phyloP scores from a whole-genome alignment of 2,113 vertebrate species.

The Arenaria interpres region DNA sequence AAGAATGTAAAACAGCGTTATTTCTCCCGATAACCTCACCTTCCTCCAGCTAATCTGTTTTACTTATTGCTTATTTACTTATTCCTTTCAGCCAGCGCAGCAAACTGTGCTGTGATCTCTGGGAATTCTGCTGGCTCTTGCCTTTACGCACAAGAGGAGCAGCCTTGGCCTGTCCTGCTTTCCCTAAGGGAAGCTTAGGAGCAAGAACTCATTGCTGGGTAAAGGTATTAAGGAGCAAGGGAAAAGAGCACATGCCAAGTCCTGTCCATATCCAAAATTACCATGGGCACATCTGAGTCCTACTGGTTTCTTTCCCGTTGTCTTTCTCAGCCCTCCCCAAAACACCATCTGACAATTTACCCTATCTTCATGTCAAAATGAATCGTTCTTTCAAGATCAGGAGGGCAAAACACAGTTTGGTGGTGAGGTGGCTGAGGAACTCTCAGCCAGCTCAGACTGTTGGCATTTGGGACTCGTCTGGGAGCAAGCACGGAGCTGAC shows the following conservation, averaged over 20 bases:
- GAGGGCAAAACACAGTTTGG: background rate
- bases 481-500: background rate
- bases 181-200: background rate
- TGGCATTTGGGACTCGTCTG: background rate
- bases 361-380: background rate
- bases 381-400: background rate
- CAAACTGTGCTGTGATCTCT: background rate
- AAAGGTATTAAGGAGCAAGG: background rate
- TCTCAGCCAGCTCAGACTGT: background rate
- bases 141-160: background rate
- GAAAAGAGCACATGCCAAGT: background rate
- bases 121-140: background rate
- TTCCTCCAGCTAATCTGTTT: background rate
- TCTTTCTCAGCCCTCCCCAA: background rate
- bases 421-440: background rate
- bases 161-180: background rate
- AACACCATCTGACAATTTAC: background rate
- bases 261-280: background rate
- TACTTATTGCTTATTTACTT: background rate
- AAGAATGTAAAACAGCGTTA: background rate
- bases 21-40: background rate
- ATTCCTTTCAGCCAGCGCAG: background rate
- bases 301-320: rapidly evolving
- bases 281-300: background rate
- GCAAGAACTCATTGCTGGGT: background rate